phyloP scores from a whole-genome alignment of 2,113 vertebrate genomes.

The Microtus ochrogaster region DNA sequence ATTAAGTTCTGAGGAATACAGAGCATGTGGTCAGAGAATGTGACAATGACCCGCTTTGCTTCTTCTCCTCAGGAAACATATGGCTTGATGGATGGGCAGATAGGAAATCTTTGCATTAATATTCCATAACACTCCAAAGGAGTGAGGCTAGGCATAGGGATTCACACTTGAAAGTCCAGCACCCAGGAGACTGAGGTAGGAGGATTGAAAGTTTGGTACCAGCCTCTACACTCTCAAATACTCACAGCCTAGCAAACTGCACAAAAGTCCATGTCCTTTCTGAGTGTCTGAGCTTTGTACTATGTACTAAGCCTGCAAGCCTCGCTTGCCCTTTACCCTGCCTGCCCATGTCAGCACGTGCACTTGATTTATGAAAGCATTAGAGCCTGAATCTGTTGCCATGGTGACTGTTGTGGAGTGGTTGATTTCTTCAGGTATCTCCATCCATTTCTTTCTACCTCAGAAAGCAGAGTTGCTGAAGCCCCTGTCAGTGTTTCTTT shows the following conservation, averaged over 20 bases:
- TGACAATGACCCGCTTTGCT: slow-evolving; percentile 2
- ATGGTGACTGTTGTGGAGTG: background rate
- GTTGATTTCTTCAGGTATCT: background rate
- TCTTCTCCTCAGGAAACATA: slow-evolving; percentile 46
- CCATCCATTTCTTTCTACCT: background rate
- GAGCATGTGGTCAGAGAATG: slow-evolving; percentile 24
- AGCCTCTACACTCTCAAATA: too few species aligned
- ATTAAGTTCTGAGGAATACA: slow-evolving; percentile 37
- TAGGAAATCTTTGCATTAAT: background rate
- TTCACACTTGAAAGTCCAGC: background rate
- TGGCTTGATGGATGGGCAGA: background rate
- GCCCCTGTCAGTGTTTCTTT: background rate
- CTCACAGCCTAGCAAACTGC: background rate
- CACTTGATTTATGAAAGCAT: background rate
- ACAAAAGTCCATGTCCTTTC: background rate
- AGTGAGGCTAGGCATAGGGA: background rate
- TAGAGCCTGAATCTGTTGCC: background rate
- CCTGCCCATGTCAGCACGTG: background rate
- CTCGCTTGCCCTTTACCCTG: background rate
- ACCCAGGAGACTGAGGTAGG: background rate
- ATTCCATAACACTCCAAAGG: background rate
- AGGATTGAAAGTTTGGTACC: background rate
- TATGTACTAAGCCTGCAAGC: background rate
- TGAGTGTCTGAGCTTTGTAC: background rate
- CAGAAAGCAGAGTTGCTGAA: background rate